These are phyloP conservation scores for Ips nitidus DNA, from an alignment of 1,140 invertebrate genomes.

Conservation along the genomic window DNA sequence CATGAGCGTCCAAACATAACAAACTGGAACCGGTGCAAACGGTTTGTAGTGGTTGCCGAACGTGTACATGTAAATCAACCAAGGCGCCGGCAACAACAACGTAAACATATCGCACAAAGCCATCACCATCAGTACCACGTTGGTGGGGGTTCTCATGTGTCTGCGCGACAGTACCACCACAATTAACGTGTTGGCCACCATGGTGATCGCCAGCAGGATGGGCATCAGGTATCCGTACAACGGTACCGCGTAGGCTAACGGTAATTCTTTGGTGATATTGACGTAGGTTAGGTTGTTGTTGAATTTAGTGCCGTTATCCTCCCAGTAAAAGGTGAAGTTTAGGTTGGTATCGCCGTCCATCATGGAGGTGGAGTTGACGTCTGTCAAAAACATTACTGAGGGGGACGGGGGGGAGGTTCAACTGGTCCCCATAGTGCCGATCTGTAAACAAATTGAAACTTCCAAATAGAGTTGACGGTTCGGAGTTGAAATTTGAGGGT, in stretches of 20 bases:
- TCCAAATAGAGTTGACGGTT: too few species aligned
- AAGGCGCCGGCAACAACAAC: constrained; percentile 77
- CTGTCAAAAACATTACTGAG: not conserved
- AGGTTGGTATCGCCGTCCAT: not conserved
- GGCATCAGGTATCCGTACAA: constrained; percentile 81
- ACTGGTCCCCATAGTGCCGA: too few species aligned
- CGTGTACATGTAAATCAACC: constrained; percentile 88
- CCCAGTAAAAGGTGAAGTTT: not conserved
- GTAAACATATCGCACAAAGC: constrained; percentile 92
- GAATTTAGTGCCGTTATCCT: not conserved
- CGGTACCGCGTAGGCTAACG: constrained; percentile 67
- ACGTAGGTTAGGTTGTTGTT: constrained; percentile 41
- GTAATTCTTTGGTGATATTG: constrained; percentile 66
- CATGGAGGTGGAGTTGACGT: not conserved
- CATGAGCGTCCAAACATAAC: constrained; percentile 78
- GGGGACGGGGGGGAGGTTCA: too few species aligned
- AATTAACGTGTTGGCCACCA: constrained; percentile 88
- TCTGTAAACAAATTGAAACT: too few species aligned
- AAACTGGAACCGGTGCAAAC: constrained; percentile 69
- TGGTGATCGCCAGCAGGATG: constrained; percentile 81
- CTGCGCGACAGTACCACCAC: constrained; percentile 74
- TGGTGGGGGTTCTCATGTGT: constrained; percentile 83
- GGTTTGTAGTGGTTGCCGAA: constrained; percentile 82
- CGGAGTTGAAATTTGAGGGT: too few species aligned
- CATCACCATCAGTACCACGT: constrained; percentile 85